phyloP scores from a whole-genome alignment of 2,888 invertebrate genomes.

The Chromoteleia sp. region DNA sequence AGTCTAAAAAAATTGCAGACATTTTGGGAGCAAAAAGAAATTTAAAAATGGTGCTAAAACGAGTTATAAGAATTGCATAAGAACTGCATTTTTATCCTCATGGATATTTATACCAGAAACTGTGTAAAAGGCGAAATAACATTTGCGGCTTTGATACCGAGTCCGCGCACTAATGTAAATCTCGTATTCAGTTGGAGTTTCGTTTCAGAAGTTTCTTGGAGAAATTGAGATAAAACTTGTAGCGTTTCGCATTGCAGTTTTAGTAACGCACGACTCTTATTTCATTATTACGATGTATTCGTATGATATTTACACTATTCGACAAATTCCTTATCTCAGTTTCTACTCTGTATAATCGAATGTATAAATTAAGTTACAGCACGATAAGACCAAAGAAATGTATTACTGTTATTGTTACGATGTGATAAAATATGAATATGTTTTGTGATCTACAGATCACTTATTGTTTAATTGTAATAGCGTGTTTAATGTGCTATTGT shows the following conservation, averaged over 20 bases:
- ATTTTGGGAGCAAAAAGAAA: no score
- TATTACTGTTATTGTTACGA: slow-evolving; percentile 38
- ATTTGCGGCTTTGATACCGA: slow-evolving; percentile 57
- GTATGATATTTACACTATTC: slow-evolving; percentile 54
- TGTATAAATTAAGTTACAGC: slow-evolving; percentile 46
- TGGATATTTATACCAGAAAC: slow-evolving; percentile 53
- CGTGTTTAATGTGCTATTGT: slow-evolving; percentile 17
- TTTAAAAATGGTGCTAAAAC: neutral
- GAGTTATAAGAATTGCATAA: slow-evolving; percentile 19
- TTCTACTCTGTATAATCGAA: slow-evolving; percentile 47
- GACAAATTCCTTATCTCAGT: slow-evolving; percentile 52
- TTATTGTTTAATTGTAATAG: slow-evolving; percentile 37
- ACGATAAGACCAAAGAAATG: slow-evolving; percentile 45
- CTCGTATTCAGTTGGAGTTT: slow-evolving; percentile 60
- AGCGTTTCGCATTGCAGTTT: slow-evolving; percentile 57
- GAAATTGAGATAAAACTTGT: slow-evolving; percentile 67
- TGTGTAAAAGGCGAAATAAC: slow-evolving; percentile 48
- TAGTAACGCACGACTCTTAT: slow-evolving; percentile 45
- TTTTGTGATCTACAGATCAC: slow-evolving; percentile 35
- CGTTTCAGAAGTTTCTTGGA: slow-evolving; percentile 62
- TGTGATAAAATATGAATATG: slow-evolving; percentile 50
- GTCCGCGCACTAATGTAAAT: slow-evolving; percentile 51
- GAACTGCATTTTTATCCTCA: slow-evolving; percentile 47
- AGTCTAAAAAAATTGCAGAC: neutral
- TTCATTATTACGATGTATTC: slow-evolving; percentile 53